A percentile compares a stretch with the other conserved stretches of the same genome.
These are phyloP conservation scores for Merodon equestris DNA, from an alignment of 2,888 invertebrate genomes.

Conservation along the genomic window DNA sequence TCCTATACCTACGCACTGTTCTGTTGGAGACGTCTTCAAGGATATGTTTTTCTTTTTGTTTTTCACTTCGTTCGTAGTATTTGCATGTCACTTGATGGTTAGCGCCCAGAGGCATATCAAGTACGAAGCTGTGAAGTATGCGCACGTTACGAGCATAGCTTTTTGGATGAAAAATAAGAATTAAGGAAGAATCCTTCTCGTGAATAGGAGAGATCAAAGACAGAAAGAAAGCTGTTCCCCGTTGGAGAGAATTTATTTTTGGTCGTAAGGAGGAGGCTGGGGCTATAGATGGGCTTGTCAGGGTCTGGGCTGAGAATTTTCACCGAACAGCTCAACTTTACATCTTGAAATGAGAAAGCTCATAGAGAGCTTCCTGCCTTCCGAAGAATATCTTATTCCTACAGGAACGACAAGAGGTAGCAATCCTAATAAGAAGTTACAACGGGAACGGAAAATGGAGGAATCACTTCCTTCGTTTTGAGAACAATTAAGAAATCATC, in stretches of 20 bases:
- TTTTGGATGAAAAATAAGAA: background rate
- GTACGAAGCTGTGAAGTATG: conserved; percentile 42
- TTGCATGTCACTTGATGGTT: conserved; percentile 65
- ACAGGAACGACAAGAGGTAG: too few relatives aligned
- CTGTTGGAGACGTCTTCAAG: conserved; percentile 51
- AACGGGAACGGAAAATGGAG: too few relatives aligned
- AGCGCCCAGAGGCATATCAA: conserved; percentile 61
- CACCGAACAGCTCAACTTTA: too few relatives aligned
- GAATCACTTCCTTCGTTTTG: conserved; percentile 56
- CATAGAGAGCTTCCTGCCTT: too few relatives aligned
- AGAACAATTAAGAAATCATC: conserved; percentile 67
- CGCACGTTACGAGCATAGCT: conserved; percentile 45
- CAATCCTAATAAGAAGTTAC: too few relatives aligned
- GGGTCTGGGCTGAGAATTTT: too few relatives aligned
- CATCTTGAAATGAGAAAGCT: too few relatives aligned
- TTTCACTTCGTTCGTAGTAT: conserved; percentile 28
- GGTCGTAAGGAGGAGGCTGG: background rate
- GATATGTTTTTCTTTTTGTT: conserved; percentile 34
- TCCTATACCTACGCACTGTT: conserved; percentile 46
- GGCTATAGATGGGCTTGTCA: background rate
- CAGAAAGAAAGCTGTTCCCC: conserved; percentile 36
- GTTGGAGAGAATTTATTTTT: background rate
- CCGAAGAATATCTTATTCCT: too few relatives aligned
- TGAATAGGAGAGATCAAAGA: conserved; percentile 50
- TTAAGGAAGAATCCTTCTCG: conserved; percentile 23